These are phyloP conservation scores for Hormaphis cornu DNA, from an alignment of 1,140 invertebrate species.

Conservation along the genomic window DNA sequence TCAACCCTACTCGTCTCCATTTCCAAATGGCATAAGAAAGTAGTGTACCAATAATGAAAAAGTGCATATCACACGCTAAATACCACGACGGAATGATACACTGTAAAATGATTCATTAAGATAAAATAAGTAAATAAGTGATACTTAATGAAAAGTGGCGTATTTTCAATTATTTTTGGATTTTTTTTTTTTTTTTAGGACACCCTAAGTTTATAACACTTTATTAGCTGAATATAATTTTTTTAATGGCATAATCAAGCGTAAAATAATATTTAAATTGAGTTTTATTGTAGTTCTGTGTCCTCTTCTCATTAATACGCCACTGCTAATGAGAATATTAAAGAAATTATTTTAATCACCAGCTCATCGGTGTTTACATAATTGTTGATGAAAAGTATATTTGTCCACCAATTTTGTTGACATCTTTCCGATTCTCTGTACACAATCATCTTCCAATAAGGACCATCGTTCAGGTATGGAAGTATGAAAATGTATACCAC, in stretches of 20 bases:
- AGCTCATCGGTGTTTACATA: slow-evolving; percentile 57
- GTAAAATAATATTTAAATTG: no score
- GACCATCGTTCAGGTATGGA: slow-evolving; percentile 54
- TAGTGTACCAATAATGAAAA: slow-evolving; percentile 44
- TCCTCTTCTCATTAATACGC: no score
- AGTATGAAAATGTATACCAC: slow-evolving; percentile 60
- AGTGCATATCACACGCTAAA: slow-evolving; percentile 54
- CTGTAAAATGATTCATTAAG: slow-evolving; percentile 38
- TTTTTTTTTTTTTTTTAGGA: no score
- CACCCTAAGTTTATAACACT: no score
- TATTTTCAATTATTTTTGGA: no score
- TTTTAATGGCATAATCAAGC: no score
- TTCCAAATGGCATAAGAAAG: neutral
- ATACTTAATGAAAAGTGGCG: no score
- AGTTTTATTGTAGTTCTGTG: no score
- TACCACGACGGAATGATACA: slow-evolving; percentile 59
- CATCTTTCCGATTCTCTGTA: slow-evolving; percentile 55
- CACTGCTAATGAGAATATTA: neutral
- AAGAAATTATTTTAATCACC: slow-evolving; percentile 37
- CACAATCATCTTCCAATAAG: slow-evolving; percentile 54
- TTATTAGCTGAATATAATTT: no score
- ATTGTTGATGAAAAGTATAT: slow-evolving; percentile 77
- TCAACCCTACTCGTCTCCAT: neutral
- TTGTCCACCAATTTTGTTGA: slow-evolving; percentile 68
- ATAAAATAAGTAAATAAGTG: no score